Base-by-base conservation (phyloP, 1,140 invertebrate species). In the Drosophila orena region DNA sequence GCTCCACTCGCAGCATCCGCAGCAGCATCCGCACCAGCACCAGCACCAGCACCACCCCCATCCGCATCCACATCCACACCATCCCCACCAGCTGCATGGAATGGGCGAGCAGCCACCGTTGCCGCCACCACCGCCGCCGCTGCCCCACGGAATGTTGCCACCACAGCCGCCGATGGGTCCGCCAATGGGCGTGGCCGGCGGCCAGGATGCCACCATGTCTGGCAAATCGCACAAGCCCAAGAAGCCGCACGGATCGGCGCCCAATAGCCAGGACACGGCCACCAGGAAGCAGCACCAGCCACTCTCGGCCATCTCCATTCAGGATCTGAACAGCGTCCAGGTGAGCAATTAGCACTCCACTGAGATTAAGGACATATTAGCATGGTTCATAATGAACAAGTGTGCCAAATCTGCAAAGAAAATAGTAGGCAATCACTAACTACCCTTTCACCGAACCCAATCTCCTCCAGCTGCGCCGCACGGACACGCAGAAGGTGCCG, bases 311-410 rank as follows among this genome's bases (percentile, higher is more conserved):
- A 97, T 98, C 83, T 97, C 96, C 79, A 96, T 96, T 65, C 96
- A 97, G 52, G 97, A 98, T 83, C 93, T 98, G 22, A 96, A 96
- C 66, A 96, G 96, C 57, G 97, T 98, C 0, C 95, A 96, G 80
- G 91, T 92, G 49, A 83, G 65, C 30, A 20, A n/a, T n/a, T n/a
- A n/a, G n/a, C n/a, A n/a, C n/a, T n/a, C n/a, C n/a, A n/a, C n/a
- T n/a, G n/a, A n/a, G n/a, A n/a, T n/a, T n/a, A n/a, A n/a, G n/a
- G n/a, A n/a, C n/a, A n/a, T n/a, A n/a, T n/a, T n/a, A n/a, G n/a
- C n/a, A n/a, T n/a, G n/a, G n/a, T n/a, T n/a, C n/a, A n/a, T n/a
- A n/a, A n/a, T n/a, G n/a, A n/a, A n/a, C n/a, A n/a, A n/a, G n/a
- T n/a, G n/a, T n/a, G 14, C 6, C 52, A 10, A 0, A 8, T 27